Base-by-base conservation (phyloP, 1,140 invertebrate genomes). In the Drosophila prosaltans region DNA sequence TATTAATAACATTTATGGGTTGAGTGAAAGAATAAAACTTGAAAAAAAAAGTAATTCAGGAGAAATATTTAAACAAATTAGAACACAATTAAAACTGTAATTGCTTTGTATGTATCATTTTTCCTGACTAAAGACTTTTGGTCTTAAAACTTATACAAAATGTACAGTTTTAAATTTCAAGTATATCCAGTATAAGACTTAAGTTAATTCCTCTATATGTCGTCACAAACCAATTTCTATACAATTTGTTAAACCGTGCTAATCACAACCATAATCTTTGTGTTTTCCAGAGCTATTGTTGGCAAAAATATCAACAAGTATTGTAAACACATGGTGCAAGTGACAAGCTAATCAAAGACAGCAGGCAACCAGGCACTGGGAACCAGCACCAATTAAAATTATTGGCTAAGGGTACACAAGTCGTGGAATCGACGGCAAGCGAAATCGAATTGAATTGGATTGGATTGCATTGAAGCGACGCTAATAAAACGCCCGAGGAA, bases 381-480 rank as follows among this genome's bases (percentile, higher is more conserved):
- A 51, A 24, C 21, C 2, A 5, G 3, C 8, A 24, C 21, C 45
- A 51, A 51, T 51, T 26, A 8, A 9, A 51, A 10, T 21, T 48
- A 48, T 48, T 26, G 8, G 54, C 32, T 3, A 26, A 48, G 41
- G 57, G 36, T 57, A 10, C 32, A 36, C 32, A 36, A 36, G 32
- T 36, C 3, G 32, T 36, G 24, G 21, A 48, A 21, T 48, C 21
- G 45, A 24, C 16, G 45, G 8, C 10, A 45, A 8, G 24, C 32
- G 30, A 6, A 74, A 66, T 2, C 55, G 41, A 60, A 59, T 28
- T 61, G 39, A 75, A 72, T 64, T 57, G 40, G 7, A 64, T 32
- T 16, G 40, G 7, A 64, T 32, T 16, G 26, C 32, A 65, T 73
- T 41, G 30, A 24, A 28, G 24, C 21, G 43, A 51, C 36, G 24